Evolutionary conservation across 1,140 invertebrate species (phyloP).

Genomic region (Brachionus koreanus): DNA sequence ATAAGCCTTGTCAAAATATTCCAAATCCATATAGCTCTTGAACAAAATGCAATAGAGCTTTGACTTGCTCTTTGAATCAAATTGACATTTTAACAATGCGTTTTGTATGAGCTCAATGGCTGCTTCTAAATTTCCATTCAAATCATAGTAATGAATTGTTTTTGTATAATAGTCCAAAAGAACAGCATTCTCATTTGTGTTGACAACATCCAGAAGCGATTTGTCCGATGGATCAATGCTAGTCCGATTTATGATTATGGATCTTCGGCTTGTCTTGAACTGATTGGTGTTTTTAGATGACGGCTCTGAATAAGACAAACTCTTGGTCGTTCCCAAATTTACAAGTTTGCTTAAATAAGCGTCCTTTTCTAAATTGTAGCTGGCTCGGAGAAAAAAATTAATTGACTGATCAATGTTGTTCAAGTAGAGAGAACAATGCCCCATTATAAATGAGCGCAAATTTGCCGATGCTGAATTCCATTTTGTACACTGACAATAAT

Average conservation of each 20-base stretch:
- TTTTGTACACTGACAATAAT: slow-evolving; percentile 10
- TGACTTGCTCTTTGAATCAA: slow-evolving; percentile 28
- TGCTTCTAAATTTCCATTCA: slow-evolving; percentile 33
- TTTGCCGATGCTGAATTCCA: background rate
- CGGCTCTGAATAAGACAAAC: background rate
- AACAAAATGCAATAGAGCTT: slow-evolving; percentile 36
- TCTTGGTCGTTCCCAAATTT: background rate
- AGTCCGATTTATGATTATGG: background rate
- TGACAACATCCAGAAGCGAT: background rate
- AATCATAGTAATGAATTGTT: slow-evolving; percentile 38
- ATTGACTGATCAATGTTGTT: slow-evolving; percentile 37
- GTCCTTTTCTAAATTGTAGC: slow-evolving; percentile 30
- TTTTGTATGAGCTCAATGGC: slow-evolving; percentile 35
- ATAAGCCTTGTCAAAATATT: slow-evolving; percentile 24
- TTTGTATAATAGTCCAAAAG: slow-evolving; percentile 29
- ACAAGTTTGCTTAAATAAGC: background rate
- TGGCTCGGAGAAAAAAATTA: slow-evolving; percentile 18
- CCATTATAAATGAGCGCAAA: slow-evolving; percentile 22
- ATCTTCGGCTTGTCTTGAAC: background rate
- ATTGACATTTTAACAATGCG: background rate
- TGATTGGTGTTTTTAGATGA: background rate
- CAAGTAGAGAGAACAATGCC: slow-evolving; percentile 26
- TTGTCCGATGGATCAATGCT: background rate
- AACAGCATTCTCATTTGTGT: background rate
- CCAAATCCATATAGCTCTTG: slow-evolving; percentile 42